These are phyloP conservation scores for Camponotus floridanus DNA, from an alignment of 1,140 invertebrate species.

Conservation along the genomic window DNA sequence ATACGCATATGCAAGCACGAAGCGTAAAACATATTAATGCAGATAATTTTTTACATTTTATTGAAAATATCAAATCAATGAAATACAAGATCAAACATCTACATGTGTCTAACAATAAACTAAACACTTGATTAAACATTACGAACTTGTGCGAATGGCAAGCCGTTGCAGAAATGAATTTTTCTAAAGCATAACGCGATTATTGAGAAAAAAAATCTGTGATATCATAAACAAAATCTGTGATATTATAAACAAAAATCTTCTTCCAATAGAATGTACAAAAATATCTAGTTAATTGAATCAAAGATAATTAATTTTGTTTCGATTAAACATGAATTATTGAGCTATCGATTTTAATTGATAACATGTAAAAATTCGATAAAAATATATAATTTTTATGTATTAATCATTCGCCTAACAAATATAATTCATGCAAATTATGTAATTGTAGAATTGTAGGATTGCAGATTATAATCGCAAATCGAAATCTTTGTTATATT, in stretches of 20 bases:
- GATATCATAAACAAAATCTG: background rate
- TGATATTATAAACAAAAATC: background rate
- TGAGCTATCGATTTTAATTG: background rate
- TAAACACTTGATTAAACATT: background rate
- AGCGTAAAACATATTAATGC: background rate
- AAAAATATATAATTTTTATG: background rate
- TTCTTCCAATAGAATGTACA: background rate
- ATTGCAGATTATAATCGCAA: background rate
- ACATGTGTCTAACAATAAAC: background rate
- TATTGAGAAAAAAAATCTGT: background rate
- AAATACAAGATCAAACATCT: background rate
- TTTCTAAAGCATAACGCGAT: background rate
- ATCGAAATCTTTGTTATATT: background rate
- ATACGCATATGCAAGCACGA: background rate
- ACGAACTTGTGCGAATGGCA: background rate
- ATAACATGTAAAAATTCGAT: constrained; percentile 5
- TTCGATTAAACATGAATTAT: background rate
- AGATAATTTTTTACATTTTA: constrained; percentile 12
- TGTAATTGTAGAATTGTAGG: background rate
- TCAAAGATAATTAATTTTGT: constrained; percentile 28
- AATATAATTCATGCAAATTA: background rate
- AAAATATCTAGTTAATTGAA: constrained; percentile 13
- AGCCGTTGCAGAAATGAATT: constrained; percentile 1
- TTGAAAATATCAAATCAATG: background rate
- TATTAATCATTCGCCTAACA: background rate